Evolutionary conservation across 2,888 invertebrate genomes (phyloP), one percentile per base, ranked within the genome.

Genomic region (Hermaeophaga mercurialis): DNA sequence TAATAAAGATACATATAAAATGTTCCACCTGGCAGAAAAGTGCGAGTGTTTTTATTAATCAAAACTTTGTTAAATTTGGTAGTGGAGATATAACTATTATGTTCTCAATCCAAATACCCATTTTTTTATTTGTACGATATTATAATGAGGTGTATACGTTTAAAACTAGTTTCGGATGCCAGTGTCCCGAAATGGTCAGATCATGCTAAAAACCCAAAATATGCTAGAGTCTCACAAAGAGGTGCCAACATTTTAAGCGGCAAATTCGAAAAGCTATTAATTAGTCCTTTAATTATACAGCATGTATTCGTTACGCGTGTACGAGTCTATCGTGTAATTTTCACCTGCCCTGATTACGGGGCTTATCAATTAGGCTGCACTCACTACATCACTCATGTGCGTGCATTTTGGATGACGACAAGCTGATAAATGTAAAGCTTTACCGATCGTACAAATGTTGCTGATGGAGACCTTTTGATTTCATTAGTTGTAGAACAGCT

Each of bases 241-340:
- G 66, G 57, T 59, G 63, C 62, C 61, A 65, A 68, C 68, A 71
- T 71, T 73, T 73, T 69, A 70, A 70, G 66, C 66, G 67, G 67
- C 63, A 67, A 70, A 71, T 72, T 72, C 67, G 70, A 65, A 70
- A 72, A 70, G 70, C 70, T 70, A 71, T 73, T 72, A 73, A 73
- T 73, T 72, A 73, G 67, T 61, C 67, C 69, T 69, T 73, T 72
- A 72, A 72, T 72, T 72, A 72, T 71, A 68, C 67, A 72, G 67
- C 65, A 62, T 66, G 50, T 50, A 52, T 34, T 43, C 52, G 72
- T 68, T 68, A 67, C 64, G 65, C 58, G 66, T 63, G 66, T 57
- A 65, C 64, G 65, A 61, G 61, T 6, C 8, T 64, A 68, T 66
- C 53, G 62, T 59, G 64, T 64, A 65, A 66, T 66, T 67, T 66